Base-by-base conservation (phyloP, 2,113 vertebrate genomes). In the Cyprinodon variegatus region DNA sequence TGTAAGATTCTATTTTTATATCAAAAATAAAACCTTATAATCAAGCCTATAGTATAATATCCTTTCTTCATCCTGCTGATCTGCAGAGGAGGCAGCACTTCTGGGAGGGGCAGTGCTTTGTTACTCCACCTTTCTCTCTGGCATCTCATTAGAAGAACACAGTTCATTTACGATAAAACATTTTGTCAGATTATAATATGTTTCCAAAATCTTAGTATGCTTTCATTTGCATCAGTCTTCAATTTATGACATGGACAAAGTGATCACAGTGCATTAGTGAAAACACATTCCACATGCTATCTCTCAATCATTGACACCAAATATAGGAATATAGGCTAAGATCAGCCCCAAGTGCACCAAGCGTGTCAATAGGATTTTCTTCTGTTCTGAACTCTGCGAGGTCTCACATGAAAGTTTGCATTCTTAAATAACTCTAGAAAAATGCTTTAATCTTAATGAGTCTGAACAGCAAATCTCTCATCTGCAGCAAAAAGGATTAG, bases 401-500 rank as follows among this genome's bases (percentile, higher is more conserved):
- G 91, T 93, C 91, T 93, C 89, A 87, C 73, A 92, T 90, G 91
- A 89, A 94, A 94, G 92, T 94, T 93, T 94, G 91, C 92, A 93
- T 95, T 94, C 92, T 94, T 94, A 93, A 93, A 94, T 93, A 94
- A 93, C 93, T 93, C 91, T 78, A 84, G 90, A 86, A 93, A 93
- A 94, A 93, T 37, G 88, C 88, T 93, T 92, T 94, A 95, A 94
- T 95, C 94, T 94, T 95, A 95, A 95, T 94, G 94, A 95, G 93
- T 93, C 93, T 92, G 91, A 93, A 93, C 92, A 94, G 93, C 91
- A 93, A 94, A 95, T 95, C 91, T 95, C 94, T 94, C 94, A 95
- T 94, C 94, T 93, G 93, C 89, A 88, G 92, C 90, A 91, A 89
- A 95, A 94, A 93, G 91, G 94, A 94, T 95, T 94, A 94, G 92